phyloP scores from a whole-genome alignment of 64 coral and sea anemone species.

The Actinia tenebrosa region DNA sequence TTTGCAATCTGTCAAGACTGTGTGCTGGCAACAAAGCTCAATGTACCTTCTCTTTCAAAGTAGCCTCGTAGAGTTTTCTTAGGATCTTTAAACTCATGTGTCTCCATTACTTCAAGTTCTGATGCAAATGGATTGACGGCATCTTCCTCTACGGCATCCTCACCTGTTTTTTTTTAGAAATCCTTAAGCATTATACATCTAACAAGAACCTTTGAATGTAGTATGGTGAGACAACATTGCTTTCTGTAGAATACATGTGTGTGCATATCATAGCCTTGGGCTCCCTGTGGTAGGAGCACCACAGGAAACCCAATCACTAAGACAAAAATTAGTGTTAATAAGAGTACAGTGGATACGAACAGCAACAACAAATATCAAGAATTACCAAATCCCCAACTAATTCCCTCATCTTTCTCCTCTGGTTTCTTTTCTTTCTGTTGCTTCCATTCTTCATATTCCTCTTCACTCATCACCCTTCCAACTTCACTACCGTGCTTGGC shows the following conservation, averaged over 20 bases:
- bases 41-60: slow-evolving; percentile 97
- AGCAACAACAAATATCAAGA: neutral
- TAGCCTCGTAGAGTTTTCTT: slow-evolving; percentile 93
- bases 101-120: slow-evolving; percentile 53
- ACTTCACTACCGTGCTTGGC: slow-evolving; percentile 33
- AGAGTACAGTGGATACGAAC: no score
- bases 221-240: no score
- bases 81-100: slow-evolving; percentile 93
- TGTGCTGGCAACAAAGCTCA: neutral
- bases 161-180: slow-evolving; percentile 20
- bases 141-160: slow-evolving; percentile 74
- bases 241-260: no score
- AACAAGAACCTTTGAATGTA: neutral
- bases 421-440: slow-evolving; percentile 54
- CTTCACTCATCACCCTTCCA: slow-evolving; percentile 83
- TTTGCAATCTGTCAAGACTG: no score
- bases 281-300: neutral
- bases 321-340: neutral
- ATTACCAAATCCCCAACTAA: slow-evolving; percentile 95
- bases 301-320: neutral
- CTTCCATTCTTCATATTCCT: slow-evolving; percentile 91
- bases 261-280: neutral
- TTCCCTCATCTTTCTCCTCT: slow-evolving; percentile 54
- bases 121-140: slow-evolving; percentile 28
- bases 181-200: neutral